Percentiles rank a stretch among this genome's conserved stretches.
These are phyloP conservation scores for Prietella phreatophila DNA, from an alignment of 2,113 vertebrate species.

Conservation along the genomic window DNA sequence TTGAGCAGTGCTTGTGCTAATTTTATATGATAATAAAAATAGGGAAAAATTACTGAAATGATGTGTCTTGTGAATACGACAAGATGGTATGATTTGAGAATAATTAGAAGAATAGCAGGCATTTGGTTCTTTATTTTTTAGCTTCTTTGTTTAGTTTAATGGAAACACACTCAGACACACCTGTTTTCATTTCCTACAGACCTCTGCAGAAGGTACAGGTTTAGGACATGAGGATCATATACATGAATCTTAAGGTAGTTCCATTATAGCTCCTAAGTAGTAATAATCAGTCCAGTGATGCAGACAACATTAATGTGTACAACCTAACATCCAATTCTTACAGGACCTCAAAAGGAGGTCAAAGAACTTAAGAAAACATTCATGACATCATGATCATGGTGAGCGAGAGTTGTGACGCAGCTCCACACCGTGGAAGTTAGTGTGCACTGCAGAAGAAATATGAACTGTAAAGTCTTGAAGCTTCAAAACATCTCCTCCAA, in stretches of 20 bases:
- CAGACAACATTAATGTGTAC: slow-evolving; percentile 32
- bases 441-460: slow-evolving; percentile 55
- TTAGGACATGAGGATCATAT: neutral
- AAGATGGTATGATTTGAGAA: slow-evolving; percentile 12
- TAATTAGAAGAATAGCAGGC: neutral
- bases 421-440: slow-evolving; percentile 65
- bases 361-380: slow-evolving; percentile 68
- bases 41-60: neutral
- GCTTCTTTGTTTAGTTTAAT: neutral
- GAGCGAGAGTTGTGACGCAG: slow-evolving; percentile 51
- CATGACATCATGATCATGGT: slow-evolving; percentile 51
- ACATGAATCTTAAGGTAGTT: neutral
- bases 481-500: neutral
- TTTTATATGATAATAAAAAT: slow-evolving; percentile 28
- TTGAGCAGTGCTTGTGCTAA: slow-evolving; percentile 34
- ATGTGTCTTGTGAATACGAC: slow-evolving; percentile 1
- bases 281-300: neutral
- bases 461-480: neutral
- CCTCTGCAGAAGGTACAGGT: neutral
- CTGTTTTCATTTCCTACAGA: neutral
- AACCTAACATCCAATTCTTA: slow-evolving; percentile 56
- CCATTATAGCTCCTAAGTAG: neutral
- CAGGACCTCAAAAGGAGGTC: slow-evolving; percentile 68
- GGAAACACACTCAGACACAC: neutral
- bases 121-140: neutral